Conservation (phyloP, 53 echinoderm and acorn worm genomes). For the Patiria pectinifera region DNA sequence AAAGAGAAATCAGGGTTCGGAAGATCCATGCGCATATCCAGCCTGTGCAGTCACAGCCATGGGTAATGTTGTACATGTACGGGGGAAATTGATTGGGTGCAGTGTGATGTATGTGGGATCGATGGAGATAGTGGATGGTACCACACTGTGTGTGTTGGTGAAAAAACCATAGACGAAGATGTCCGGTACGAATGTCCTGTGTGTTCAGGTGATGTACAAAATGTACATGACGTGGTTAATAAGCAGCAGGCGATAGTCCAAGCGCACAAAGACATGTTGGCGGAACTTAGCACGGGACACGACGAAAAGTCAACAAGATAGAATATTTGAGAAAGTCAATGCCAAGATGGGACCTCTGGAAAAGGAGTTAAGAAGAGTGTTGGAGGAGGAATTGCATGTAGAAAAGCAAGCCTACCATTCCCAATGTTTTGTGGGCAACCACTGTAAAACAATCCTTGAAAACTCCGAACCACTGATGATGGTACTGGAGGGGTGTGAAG, state of each 20-base stretch:
- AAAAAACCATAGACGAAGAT: neutral
- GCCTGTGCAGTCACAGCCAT: constrained; percentile 3
- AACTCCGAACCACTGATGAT: neutral
- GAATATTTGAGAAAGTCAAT: constrained; percentile 34
- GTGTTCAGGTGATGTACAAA: neutral
- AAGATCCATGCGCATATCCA: no score
- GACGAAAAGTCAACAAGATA: constrained; percentile 35
- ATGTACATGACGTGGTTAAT: constrained; percentile 10
- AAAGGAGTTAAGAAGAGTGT: constrained; percentile 36
- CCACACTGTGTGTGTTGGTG: constrained; percentile 50
- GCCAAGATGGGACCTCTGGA: constrained; percentile 40
- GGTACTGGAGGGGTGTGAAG: neutral
- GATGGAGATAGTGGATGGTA: constrained; percentile 51
- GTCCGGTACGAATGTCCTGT: neutral
- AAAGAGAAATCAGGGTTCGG: no score
- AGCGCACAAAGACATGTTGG: neutral
- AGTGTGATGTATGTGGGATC: constrained; percentile 51
- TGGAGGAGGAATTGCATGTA: constrained; percentile 48
- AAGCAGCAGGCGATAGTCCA: constrained; percentile 13
- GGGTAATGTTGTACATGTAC: constrained; percentile 6
- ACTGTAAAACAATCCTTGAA: constrained; percentile 53
- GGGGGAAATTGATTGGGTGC: constrained; percentile 29
- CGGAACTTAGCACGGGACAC: constrained; percentile 4
- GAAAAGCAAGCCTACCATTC: constrained; percentile 65
- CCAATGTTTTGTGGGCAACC: constrained; percentile 63